Conservation (phyloP, 2,888 invertebrate genomes). For the Tetranychus truncatus region DNA sequence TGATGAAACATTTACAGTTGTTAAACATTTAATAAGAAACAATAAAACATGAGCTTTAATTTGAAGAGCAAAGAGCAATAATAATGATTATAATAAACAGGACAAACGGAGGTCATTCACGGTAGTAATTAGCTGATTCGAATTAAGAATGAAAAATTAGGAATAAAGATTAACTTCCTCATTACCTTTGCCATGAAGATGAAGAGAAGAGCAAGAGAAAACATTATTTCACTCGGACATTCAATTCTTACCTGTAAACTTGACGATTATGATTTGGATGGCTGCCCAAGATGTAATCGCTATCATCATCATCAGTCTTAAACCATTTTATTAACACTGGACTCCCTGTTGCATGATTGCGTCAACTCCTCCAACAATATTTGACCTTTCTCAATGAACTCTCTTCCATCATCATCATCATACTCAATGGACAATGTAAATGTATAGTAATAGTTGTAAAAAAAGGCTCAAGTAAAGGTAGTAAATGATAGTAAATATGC, state of each 20-base stretch:
- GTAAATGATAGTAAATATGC: background rate
- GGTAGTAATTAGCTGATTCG: background rate
- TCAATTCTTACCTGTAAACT: background rate
- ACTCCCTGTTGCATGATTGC: background rate
- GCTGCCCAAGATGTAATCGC: background rate
- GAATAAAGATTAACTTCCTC: background rate
- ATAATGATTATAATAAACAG: background rate
- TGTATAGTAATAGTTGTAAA: background rate
- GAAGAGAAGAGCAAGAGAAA: background rate
- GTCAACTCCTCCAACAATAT: background rate
- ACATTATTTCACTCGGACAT: background rate
- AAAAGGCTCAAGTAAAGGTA: background rate
- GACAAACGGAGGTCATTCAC: background rate
- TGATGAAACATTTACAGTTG: no score
- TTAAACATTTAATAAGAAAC: no score
- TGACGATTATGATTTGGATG: background rate
- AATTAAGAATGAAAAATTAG: background rate
- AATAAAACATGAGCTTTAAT: background rate
- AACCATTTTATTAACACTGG: background rate
- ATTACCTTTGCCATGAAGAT: background rate
- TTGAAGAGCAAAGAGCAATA: background rate
- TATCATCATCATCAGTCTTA: background rate
- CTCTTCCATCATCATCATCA: background rate
- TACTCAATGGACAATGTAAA: slow-evolving; percentile 1
- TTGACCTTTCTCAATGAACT: slow-evolving; percentile 1